Conservation (phyloP, 2,888 invertebrate genomes). For the Nowickia ferox region DNA sequence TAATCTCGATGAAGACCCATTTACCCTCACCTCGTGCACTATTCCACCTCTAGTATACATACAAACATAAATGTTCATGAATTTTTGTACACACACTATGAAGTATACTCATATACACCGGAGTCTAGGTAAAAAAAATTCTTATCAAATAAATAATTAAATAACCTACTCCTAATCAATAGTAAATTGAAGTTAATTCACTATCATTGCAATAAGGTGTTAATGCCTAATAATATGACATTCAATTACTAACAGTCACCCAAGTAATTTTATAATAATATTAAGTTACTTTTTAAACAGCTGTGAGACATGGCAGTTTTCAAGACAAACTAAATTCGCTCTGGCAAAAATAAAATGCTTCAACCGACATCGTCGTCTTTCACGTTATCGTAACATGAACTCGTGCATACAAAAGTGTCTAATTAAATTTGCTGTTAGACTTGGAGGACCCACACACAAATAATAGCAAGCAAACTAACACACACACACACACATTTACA, state of each 20-base stretch:
- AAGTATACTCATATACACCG: too few species aligned
- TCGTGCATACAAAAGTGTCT: constrained; percentile 75
- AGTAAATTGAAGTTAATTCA: neutral
- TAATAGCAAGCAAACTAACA: constrained; percentile 26
- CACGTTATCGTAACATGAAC: constrained; percentile 67
- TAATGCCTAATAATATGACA: neutral
- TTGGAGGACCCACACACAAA: constrained; percentile 72
- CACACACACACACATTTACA: constrained; percentile 33
- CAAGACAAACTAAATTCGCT: neutral
- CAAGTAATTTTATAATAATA: neutral
- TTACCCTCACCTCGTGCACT: too few species aligned
- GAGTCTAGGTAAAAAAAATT: too few species aligned
- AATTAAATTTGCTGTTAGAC: constrained; percentile 77
- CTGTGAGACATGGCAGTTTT: neutral
- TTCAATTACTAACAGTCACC: neutral
- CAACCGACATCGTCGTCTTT: constrained; percentile 32
- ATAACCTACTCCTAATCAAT: neutral
- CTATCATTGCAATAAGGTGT: neutral
- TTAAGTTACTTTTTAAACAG: neutral
- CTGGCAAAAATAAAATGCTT: constrained; percentile 24
- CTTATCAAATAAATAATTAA: neutral
- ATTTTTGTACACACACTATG: too few species aligned
- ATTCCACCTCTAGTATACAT: too few species aligned
- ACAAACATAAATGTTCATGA: too few species aligned
- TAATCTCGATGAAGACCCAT: too few species aligned